phyloP scores from a whole-genome alignment of 2,797 vertebrate genomes.

The Sebastes diploproa region DNA sequence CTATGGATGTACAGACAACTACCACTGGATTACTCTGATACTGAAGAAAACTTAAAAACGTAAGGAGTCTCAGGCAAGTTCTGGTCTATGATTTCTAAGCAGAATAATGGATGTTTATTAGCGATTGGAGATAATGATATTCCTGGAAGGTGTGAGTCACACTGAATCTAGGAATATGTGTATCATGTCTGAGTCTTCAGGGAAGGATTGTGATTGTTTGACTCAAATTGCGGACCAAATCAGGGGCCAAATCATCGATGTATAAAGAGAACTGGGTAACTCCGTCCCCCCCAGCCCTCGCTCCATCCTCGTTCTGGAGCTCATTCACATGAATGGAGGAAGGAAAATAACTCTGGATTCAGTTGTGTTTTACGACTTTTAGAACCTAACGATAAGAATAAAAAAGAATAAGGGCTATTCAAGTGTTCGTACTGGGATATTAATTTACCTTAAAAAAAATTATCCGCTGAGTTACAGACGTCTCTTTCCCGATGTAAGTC shows the following conservation, averaged over 20 bases:
- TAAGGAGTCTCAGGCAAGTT: not conserved
- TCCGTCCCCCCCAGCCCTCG: no score
- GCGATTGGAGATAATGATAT: not conserved
- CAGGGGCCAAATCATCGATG: not conserved
- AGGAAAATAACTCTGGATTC: no score
- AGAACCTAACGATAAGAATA: no score
- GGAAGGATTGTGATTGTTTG: not conserved
- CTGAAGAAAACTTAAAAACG: not conserved
- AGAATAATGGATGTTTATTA: fast-evolving
- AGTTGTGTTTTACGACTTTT: no score
- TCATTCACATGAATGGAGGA: no score
- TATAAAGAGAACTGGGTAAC: no score
- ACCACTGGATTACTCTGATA: not conserved
- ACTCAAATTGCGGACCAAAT: not conserved
- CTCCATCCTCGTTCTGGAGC: fast-evolving
- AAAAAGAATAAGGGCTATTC: no score
- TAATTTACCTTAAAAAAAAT: no score
- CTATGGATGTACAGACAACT: not conserved
- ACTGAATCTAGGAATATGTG: not conserved
- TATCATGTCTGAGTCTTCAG: not conserved
- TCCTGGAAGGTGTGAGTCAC: not conserved
- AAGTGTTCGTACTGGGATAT: no score
- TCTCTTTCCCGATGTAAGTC: no score
- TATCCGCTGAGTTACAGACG: no score
- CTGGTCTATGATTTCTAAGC: no score